Base-by-base conservation (phyloP, 2,113 vertebrate genomes). In the Melanostigma gelatinosum region DNA sequence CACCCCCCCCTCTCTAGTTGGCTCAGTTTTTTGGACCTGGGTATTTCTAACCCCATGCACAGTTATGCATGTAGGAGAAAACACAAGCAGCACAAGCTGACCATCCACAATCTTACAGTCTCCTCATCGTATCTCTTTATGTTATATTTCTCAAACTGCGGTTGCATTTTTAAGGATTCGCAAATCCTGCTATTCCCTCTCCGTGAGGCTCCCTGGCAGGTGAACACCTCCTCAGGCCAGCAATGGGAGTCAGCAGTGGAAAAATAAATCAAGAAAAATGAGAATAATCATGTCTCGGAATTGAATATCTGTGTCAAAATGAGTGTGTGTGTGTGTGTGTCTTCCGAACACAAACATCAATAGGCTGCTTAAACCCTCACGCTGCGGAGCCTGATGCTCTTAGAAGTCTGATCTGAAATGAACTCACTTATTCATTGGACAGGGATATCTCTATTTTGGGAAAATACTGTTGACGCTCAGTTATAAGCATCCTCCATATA, bases 321-420 rank as follows among this genome's bases (percentile, higher is more conserved):
- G 20, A 11, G 7, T 54, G 50, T 27, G 22, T 55, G 10, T n/a
- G 10, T 22, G 15, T 57, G 52, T n/a, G 62, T 13, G 61, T 24
- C 11, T 46, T 61, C 70, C 42, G 67, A 71, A 82, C 84, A 75
- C 10, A 36, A 44, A 22, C 50, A 54, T 67, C 64, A 75, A 36
- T 66, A 24, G 24, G 10, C 46, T 63, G 36, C 50, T 79, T 63
- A 76, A 82, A 71, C 57, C 77, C 32, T 72, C 75, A 72, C 34
- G 10, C 61, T 60, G 46, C 27, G 40, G 13, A 67, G 48, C 75
- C 42, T 40, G 48, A 78, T 38, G 64, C 60, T 78, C 74, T 70
- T 10, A 81, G 78, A 77, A 75, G 77, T 32, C 65, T 63, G 70
- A 75, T 54, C 60, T 75, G 38, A 75, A 75, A 83, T 75, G 44